Base-by-base conservation (phyloP, 1,140 invertebrate species). In the Ruditapes philippinarum region DNA sequence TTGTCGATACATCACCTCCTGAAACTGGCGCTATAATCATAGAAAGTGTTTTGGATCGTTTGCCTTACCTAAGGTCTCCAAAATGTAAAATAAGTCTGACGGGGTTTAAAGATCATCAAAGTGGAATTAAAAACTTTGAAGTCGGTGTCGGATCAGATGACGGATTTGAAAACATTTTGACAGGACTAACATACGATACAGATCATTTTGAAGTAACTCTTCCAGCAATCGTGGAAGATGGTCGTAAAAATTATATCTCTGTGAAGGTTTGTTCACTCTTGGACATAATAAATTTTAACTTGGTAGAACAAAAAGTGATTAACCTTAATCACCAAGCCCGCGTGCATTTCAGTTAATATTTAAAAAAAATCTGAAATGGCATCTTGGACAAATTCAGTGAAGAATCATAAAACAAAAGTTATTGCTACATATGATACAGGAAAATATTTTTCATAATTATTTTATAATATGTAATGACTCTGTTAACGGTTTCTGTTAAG, bases 1-100 rank as follows among this genome's bases (percentile, higher is more conserved):
- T 86, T 7, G 25, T 89, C 5, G 91, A 91, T 76, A 68, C 74
- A 19, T 85, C 89, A 14, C 80, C 84, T 0, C 91, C 91, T 7
- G 68, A 51, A 31, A 9, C 33, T 57, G 91, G 91, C 17, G 49
- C 62, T 36, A 78, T 91, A 1, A 65, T 49, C 14, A 57, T 79
- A 22, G 49, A 74, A 28, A 40, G 22, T 33, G 25, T 74, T 82
- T 25, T 74, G n/a, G 19, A 31, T 7, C 22, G 22, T 11, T 0
- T 3, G 1, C 22, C 36, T 22, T 62, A 65, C 73, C 31, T 28
- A 22, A 74, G 51, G 31, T 31, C 38, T 1, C 3, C 14, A 19
- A 49, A 49, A 49, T 51, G 40, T 33, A 31, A 11, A 33, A n/a
- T 74, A 11, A 12, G n/a, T 49, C n/a, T 68, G 0, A 25, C 14